phyloP scores from a whole-genome alignment of 2,113 vertebrate genomes.

The Etheostoma spectabile region DNA sequence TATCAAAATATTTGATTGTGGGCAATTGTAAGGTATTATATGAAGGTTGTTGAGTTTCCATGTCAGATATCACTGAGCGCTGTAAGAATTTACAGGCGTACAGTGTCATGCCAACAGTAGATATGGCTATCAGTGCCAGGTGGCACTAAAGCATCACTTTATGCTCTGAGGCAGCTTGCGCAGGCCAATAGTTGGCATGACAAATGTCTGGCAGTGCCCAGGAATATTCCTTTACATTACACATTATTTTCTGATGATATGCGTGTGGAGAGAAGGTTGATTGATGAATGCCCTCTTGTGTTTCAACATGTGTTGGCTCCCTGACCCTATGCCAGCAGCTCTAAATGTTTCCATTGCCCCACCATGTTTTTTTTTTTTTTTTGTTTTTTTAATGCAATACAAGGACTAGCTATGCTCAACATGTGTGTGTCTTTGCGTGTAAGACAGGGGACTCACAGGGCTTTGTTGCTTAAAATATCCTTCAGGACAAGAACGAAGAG shows the following conservation, averaged over 20 bases:
- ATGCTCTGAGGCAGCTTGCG: conserved; percentile 18
- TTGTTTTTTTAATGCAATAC: not conserved
- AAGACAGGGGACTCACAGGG: conserved; percentile 51
- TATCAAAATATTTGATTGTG: not conserved
- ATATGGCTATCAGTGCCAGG: conserved; percentile 53
- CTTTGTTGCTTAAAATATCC: conserved; percentile 80
- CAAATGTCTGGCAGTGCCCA: conserved; percentile 12
- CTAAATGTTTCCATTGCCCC: conserved; percentile 60
- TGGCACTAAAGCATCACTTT: conserved; percentile 58
- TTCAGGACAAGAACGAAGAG: conserved; percentile 52
- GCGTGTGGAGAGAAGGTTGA: conserved; percentile 6
- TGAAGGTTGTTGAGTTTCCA: not conserved
- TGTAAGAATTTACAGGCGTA: conserved; percentile 9
- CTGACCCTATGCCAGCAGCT: conserved; percentile 15
- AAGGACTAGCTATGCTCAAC: conserved; percentile 7
- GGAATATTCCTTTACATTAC: conserved; percentile 36
- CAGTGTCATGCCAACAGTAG: conserved; percentile 40
- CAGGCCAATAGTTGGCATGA: conserved; percentile 12
- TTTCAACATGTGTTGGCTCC: conserved; percentile 51
- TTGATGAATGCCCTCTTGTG: conserved; percentile 41
- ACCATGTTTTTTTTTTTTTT: not conserved
- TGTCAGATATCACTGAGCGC: not conserved
- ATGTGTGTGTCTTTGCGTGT: conserved; percentile 32
- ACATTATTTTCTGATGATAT: conserved; percentile 13
- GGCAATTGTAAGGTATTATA: not conserved